Base-by-base conservation (phyloP, 2,113 vertebrate species). In the Bombycilla garrulus region DNA sequence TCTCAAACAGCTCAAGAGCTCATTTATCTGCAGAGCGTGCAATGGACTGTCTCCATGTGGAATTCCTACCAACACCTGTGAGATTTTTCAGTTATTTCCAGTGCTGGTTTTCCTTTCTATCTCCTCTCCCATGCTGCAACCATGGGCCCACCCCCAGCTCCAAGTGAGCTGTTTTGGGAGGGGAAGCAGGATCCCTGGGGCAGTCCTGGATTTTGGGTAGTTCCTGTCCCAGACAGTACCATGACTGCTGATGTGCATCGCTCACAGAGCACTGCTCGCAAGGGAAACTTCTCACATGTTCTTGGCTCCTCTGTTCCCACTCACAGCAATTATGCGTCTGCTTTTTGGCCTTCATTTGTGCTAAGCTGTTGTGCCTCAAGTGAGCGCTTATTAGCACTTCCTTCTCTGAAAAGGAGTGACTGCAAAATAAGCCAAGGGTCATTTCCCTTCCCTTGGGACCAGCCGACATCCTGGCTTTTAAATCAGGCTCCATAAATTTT, bases 351-450 rank as follows among this genome's bases (percentile, higher is more conserved):
- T 83, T 78, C 53, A 1, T 79, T 86, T 83, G 67, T 56, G 58
- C 57, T 90, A 84, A 88, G 70, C 53, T 86, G 96, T 33, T 92
- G 64, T 92, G 60, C 76, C 76, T 94, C 91, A 86, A 93, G 60
- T 86, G 82, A 96, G 60, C 0, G 0, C 56, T 92, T 95, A 86
- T 92, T 94, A 92, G 90, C 88, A 84, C 88, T 96, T 96, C 93
- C 94, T 94, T 93, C 88, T 92, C 81, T 73, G 57, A 84, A 93
- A 96, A 95, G 44, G 86, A 94, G 86, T 88, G 88, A 88, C 95
- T 96, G 93, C 80, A 94, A 94, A 88, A 94, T 83, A 90, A 94
- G 92, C 92, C 92, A 97, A 92, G 69, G 90, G 93, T 93, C 86
- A 96, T 95, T 96, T 97, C 94, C 93, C 60, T 94, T 96, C 92